Evolutionary conservation across 2,113 vertebrate genomes (phyloP).

Genomic region (Xenopus laevis): DNA sequence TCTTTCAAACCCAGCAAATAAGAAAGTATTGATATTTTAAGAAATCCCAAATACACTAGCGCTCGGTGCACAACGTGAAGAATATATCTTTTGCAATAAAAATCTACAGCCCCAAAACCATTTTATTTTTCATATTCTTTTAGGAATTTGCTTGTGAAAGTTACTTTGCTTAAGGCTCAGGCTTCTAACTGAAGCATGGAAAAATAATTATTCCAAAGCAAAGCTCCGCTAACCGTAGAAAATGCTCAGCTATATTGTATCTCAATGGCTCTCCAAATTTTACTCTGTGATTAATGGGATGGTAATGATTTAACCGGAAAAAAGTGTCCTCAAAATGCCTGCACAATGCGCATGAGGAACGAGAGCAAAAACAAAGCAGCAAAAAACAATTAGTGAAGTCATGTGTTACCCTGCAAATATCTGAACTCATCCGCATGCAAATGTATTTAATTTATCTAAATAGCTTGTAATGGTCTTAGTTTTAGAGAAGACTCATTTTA

Average conservation of each 20-base stretch:
- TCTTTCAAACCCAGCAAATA: no score
- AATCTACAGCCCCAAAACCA: no score
- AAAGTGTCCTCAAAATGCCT: not conserved
- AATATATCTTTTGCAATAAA: no score
- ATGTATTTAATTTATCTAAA: no score
- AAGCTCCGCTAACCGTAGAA: not conserved
- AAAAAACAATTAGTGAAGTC: slow-evolving; percentile 10
- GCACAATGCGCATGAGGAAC: not conserved
- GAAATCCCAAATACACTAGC: no score
- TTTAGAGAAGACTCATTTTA: no score
- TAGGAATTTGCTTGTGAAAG: not conserved
- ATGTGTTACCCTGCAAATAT: slow-evolving; percentile 2
- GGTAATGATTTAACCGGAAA: not conserved
- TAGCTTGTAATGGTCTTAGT: no score
- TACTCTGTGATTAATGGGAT: not conserved
- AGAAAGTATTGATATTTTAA: no score
- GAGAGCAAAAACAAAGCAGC: not conserved
- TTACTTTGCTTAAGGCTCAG: not conserved
- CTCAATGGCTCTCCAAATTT: not conserved
- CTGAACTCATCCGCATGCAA: not conserved
- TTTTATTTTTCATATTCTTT: not conserved
- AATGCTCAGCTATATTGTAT: not conserved
- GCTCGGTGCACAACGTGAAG: no score
- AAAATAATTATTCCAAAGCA: not conserved
- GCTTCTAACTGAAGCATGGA: not conserved